A percentile compares a stretch with the other conserved stretches of the same genome.
phyloP scores from a whole-genome alignment of 2,888 invertebrate species.

The Smittia aterrima region DNA sequence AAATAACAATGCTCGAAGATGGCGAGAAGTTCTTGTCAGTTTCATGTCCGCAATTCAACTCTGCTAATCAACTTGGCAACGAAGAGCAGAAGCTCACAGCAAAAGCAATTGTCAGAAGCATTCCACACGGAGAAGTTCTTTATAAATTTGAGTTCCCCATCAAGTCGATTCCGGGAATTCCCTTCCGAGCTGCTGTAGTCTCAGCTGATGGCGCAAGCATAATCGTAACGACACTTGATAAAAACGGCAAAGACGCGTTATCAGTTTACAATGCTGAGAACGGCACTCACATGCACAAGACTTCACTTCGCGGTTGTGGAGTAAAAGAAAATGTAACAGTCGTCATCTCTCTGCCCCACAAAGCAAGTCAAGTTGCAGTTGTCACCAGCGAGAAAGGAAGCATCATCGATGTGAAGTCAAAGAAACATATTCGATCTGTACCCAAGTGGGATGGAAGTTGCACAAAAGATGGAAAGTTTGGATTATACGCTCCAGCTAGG shows the following conservation, averaged over 20 bases:
- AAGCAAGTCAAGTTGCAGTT: conserved; percentile 79
- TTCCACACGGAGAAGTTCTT: conserved; percentile 74
- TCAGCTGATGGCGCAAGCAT: conserved; percentile 79
- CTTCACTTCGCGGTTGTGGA: conserved; percentile 55
- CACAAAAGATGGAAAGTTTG: conserved; percentile 83
- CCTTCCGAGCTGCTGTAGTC: conserved; percentile 74
- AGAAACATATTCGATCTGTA: conserved; percentile 81
- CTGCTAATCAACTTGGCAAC: conserved; percentile 51
- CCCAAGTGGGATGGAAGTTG: conserved; percentile 91
- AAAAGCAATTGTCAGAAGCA: conserved; percentile 64
- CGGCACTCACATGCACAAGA: conserved; percentile 52
- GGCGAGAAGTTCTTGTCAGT: conserved; percentile 53
- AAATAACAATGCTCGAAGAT: conserved; percentile 53
- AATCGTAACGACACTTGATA: conserved; percentile 78
- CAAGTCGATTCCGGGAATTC: conserved; percentile 65
- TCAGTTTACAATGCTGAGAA: conserved; percentile 56
- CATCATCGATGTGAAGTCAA: conserved; percentile 84
- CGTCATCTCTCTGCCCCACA: conserved; percentile 79
- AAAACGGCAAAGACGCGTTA: conserved; percentile 75
- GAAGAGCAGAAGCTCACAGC: conserved; percentile 68
- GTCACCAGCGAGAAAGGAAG: conserved; percentile 88
- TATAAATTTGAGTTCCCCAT: conserved; percentile 83
- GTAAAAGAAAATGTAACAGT: conserved; percentile 66
- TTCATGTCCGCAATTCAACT: conserved; percentile 50
- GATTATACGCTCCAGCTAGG: conserved; percentile 85